Percentiles rank a stretch among this genome's conserved stretches.
Conservation (phyloP, 2,113 vertebrate genomes). For the Petroica traversi region DNA sequence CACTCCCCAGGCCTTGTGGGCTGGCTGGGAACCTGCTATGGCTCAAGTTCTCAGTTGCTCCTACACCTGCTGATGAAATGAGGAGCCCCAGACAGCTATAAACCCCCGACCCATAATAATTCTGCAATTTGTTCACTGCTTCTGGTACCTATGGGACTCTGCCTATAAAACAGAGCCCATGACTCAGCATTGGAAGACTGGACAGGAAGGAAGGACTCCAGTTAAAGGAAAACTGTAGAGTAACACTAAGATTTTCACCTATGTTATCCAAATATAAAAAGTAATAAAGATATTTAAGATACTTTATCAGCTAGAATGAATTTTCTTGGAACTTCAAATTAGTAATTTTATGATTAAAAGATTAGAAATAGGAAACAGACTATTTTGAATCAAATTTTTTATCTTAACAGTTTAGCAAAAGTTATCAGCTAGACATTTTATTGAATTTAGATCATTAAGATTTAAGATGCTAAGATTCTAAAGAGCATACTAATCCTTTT, state of each 20-base stretch:
- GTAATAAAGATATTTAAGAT: not conserved
- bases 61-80: not conserved
- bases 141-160: not conserved
- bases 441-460: not conserved
- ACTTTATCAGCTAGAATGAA: not conserved
- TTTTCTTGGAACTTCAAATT: not conserved
- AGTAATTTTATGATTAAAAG: not conserved
- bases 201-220: not conserved
- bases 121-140: not conserved
- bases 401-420: not conserved
- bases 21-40: not conserved
- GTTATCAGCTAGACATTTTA: not conserved
- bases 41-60: not conserved
- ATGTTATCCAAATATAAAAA: not conserved
- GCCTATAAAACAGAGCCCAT: not conserved
- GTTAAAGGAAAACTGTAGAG: not conserved
- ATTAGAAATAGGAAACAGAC: not conserved
- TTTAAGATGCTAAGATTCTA: not conserved
- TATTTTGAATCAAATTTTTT: not conserved
- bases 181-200: not conserved
- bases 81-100: not conserved
- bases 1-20: not conserved
- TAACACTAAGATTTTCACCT: not conserved
- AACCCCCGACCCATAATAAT: not conserved
- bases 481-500: not conserved